Percentiles rank a stretch among this genome's conserved stretches.
Conservation (phyloP, 2,113 vertebrate genomes). For the Callithrix jacchus region DNA sequence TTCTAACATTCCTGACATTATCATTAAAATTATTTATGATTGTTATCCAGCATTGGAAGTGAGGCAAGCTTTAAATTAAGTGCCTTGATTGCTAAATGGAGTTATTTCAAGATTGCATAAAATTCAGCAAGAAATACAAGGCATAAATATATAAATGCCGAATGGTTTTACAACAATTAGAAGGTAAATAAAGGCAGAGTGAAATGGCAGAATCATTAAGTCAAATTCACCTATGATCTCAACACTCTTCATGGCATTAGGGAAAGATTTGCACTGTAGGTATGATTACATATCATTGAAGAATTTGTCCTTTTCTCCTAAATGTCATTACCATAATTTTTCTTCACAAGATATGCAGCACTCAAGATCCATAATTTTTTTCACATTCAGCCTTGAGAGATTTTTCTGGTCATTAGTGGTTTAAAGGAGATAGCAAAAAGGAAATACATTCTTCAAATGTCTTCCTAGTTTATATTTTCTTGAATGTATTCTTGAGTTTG, state of each 20-base stretch:
- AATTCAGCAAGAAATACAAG: not conserved
- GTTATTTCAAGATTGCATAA: slow-evolving; percentile 22
- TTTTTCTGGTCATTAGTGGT: not conserved
- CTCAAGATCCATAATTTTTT: not conserved
- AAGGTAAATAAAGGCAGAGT: slow-evolving; percentile 20
- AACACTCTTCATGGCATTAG: slow-evolving; percentile 6
- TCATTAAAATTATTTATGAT: slow-evolving; percentile 51
- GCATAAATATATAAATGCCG: not conserved
- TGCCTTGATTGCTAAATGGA: slow-evolving; percentile 38
- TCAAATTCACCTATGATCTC: not conserved
- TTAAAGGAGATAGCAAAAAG: not conserved
- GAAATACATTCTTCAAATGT: not conserved
- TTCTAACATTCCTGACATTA: slow-evolving; percentile 8
- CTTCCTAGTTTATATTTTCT: not conserved
- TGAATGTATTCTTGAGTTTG: not conserved
- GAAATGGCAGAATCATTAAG: slow-evolving; percentile 13
- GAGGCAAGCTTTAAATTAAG: slow-evolving; percentile 42
- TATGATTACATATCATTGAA: not conserved
- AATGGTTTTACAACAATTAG: slow-evolving; percentile 24
- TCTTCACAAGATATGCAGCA: slow-evolving; percentile 25
- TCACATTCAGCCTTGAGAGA: not conserved
- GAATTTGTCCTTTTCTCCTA: slow-evolving; percentile 3
- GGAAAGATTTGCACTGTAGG: not conserved
- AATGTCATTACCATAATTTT: slow-evolving; percentile 39
- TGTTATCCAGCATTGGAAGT: not conserved